Conservation (phyloP, 2,888 invertebrate species). For the Epiperipatus broadwayi region DNA sequence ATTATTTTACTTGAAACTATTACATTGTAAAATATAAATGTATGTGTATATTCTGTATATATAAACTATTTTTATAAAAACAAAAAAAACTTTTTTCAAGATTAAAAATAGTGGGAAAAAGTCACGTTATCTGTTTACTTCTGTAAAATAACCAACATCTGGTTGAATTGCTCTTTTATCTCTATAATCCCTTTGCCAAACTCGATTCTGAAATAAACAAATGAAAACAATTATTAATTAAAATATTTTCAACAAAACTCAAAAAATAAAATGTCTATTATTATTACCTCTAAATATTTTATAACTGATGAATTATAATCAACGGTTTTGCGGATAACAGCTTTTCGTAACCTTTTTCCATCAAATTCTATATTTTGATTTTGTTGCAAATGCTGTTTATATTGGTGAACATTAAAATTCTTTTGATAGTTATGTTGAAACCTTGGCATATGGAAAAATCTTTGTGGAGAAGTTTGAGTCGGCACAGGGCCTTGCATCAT, state of each 20-base stretch:
- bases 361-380: conserved; percentile 48
- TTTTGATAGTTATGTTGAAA: conserved; percentile 15
- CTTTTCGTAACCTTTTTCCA: conserved; percentile 83
- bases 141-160: conserved; percentile 82
- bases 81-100: too few species aligned
- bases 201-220: conserved; percentile 45
- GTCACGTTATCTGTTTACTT: too few species aligned
- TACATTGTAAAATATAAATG: too few species aligned
- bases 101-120: too few species aligned
- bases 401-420: conserved; percentile 12
- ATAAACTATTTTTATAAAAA: too few species aligned
- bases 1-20: too few species aligned
- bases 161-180: conserved; percentile 78
- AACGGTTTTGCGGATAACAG: conserved; percentile 90
- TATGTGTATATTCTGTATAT: too few species aligned
- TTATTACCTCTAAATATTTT: conserved; percentile 65
- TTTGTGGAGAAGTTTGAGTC: too few species aligned
- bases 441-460: conserved; percentile 17
- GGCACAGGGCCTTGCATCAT: too few species aligned
- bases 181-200: conserved; percentile 83
- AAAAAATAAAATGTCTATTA: too few species aligned
- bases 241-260: background rate
- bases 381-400: conserved; percentile 15
- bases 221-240: too few species aligned
- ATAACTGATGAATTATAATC: conserved; percentile 92